Percentiles rank a stretch among this genome's conserved stretches.
These are phyloP conservation scores for Halcyon badia DNA, from an alignment of 2,797 vertebrate genomes.

Conservation along the genomic window DNA sequence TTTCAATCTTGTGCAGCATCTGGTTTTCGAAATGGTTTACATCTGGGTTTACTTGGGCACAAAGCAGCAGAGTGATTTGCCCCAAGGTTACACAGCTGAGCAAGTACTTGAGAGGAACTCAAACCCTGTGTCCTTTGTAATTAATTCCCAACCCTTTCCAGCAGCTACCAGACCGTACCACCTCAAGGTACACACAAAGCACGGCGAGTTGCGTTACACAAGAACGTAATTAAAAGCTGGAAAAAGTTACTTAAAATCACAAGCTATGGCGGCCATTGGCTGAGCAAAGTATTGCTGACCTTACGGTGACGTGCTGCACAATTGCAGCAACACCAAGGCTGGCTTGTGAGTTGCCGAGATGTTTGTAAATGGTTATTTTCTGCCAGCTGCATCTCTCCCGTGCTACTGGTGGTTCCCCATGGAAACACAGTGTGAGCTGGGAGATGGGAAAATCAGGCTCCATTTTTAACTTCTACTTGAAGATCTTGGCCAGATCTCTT, in stretches of 20 bases:
- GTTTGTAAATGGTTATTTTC: not conserved
- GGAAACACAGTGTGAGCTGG: not conserved
- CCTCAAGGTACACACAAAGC: not conserved
- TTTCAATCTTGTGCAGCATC: slow-evolving; percentile 38
- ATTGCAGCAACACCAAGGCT: not conserved
- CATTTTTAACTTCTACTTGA: not conserved
- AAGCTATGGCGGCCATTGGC: not conserved
- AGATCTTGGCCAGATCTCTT: not conserved
- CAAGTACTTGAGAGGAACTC: not conserved
- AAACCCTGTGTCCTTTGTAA: not conserved
- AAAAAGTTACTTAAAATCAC: not conserved
- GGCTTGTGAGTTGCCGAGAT: not conserved
- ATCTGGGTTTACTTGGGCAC: slow-evolving; percentile 48
- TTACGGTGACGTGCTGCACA: not conserved
- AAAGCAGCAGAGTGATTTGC: slow-evolving; percentile 35
- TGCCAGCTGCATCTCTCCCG: not conserved
- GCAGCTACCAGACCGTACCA: not conserved
- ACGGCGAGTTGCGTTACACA: not conserved
- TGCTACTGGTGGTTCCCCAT: not conserved
- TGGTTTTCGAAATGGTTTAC: slow-evolving; percentile 50
- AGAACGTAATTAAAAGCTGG: slow-evolving; percentile 13
- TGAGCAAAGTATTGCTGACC: not conserved
- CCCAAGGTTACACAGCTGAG: slow-evolving; percentile 56
- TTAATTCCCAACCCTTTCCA: not conserved
- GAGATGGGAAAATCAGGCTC: not conserved